These are phyloP conservation scores for Cerceris rybyensis DNA, from an alignment of 2,888 invertebrate genomes.

Conservation along the genomic window DNA sequence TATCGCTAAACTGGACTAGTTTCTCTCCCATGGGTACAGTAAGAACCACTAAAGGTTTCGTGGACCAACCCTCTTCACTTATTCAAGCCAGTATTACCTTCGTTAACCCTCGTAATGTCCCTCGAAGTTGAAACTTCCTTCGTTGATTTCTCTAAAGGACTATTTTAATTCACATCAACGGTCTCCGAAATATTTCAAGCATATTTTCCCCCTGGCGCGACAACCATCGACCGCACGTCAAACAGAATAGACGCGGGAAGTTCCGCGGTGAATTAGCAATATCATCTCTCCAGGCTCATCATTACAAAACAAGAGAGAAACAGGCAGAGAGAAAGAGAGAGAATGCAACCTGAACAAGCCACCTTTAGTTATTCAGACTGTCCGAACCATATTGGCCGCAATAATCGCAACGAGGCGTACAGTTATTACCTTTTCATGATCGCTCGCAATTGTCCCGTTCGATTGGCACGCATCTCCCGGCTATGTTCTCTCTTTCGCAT, in stretches of 20 bases:
- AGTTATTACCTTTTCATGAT: slow-evolving; percentile 46
- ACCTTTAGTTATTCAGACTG: slow-evolving; percentile 26
- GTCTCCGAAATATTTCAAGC: too few species aligned
- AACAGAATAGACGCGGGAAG: neutral
- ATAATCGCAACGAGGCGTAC: slow-evolving; percentile 37
- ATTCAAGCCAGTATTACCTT: too few species aligned
- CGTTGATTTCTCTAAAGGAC: too few species aligned
- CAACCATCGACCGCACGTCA: slow-evolving; percentile 1
- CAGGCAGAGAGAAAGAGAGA: neutral
- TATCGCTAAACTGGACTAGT: too few species aligned
- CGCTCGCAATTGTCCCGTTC: slow-evolving; percentile 14
- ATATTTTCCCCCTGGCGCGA: slow-evolving; percentile 2
- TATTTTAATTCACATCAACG: too few species aligned
- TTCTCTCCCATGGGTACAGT: too few species aligned
- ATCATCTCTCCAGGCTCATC: slow-evolving; percentile 20
- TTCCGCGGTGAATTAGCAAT: slow-evolving; percentile 49
- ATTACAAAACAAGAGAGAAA: neutral
- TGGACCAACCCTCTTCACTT: too few species aligned
- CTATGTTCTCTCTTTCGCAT: neutral
- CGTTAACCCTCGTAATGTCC: too few species aligned
- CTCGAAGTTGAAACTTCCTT: too few species aligned
- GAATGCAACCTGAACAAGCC: neutral
- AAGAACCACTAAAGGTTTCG: too few species aligned
- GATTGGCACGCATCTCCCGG: neutral
- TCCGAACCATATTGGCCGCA: slow-evolving; percentile 19